Evolutionary conservation across 2,888 invertebrate genomes (phyloP).

Genomic region (Lasioglossum calceatum): DNA sequence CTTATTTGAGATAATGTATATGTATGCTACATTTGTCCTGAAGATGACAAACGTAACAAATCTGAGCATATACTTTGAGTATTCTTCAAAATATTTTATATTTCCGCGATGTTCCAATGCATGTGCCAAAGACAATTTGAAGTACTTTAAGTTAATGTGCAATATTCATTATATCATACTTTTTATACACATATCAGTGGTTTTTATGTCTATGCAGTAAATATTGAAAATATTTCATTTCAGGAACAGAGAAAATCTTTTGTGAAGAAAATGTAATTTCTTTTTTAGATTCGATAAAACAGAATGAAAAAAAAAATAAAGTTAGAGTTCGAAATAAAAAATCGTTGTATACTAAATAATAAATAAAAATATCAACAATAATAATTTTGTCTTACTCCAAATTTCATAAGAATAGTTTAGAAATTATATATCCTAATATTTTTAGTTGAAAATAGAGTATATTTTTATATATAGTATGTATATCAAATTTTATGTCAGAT

Average conservation of each 20-base stretch:
- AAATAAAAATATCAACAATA: constrained; percentile 26
- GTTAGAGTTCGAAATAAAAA: not conserved
- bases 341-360: not conserved
- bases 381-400: constrained; percentile 23
- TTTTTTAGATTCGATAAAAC: constrained; percentile 5
- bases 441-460: constrained; percentile 39
- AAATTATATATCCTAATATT: constrained; percentile 36
- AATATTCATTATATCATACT: constrained; percentile 27
- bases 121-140: constrained; percentile 38
- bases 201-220: constrained; percentile 20
- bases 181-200: constrained; percentile 30
- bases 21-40: constrained; percentile 28
- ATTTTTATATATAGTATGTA: constrained; percentile 9
- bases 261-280: constrained; percentile 7
- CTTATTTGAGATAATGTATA: constrained; percentile 29
- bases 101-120: constrained; percentile 25
- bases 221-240: constrained; percentile 17
- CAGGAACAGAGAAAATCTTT: not conserved
- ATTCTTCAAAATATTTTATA: constrained; percentile 34
- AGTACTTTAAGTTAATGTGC: constrained; percentile 40
- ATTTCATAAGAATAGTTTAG: constrained; percentile 33
- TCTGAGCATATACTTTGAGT: constrained; percentile 43
- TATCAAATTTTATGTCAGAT: constrained; percentile 50
- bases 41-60: constrained; percentile 29
- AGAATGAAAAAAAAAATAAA: not conserved